phyloP scores from a whole-genome alignment of 2,888 invertebrate genomes.

The Theretra japonica region DNA sequence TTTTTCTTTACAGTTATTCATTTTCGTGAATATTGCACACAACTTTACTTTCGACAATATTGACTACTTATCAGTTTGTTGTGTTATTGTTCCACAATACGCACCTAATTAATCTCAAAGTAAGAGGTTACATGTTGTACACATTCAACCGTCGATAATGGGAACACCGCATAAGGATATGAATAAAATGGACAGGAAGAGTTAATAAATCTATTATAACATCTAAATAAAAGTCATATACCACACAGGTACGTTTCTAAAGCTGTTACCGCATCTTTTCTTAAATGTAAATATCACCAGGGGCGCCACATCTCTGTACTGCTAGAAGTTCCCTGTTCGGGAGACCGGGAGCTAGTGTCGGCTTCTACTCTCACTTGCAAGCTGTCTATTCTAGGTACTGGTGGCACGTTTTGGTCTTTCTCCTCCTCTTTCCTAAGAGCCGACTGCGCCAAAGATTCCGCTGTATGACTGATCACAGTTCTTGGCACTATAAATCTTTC shows the following conservation, averaged over 20 bases:
- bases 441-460: conserved; percentile 69
- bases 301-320: conserved; percentile 78
- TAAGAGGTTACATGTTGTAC: no score
- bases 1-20: no score
- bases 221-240: conserved; percentile 33
- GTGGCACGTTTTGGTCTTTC: neutral
- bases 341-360: conserved; percentile 65
- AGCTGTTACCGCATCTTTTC: conserved; percentile 49
- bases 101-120: no score
- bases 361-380: conserved; percentile 46
- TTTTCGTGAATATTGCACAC: no score
- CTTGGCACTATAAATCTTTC: conserved; percentile 45
- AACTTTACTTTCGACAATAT: no score
- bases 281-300: conserved; percentile 57
- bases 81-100: no score
- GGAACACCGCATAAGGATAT: neutral
- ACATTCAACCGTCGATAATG: neutral
- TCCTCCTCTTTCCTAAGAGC: conserved; percentile 45
- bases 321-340: conserved; percentile 66
- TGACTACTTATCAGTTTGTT: no score
- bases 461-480: conserved; percentile 78
- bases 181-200: neutral
- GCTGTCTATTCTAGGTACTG: neutral
- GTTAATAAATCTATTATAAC: conserved; percentile 18
- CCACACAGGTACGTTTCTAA: conserved; percentile 38